Base-by-base conservation (phyloP, 2,888 invertebrate species). In the Leptogaster cylindrica region DNA sequence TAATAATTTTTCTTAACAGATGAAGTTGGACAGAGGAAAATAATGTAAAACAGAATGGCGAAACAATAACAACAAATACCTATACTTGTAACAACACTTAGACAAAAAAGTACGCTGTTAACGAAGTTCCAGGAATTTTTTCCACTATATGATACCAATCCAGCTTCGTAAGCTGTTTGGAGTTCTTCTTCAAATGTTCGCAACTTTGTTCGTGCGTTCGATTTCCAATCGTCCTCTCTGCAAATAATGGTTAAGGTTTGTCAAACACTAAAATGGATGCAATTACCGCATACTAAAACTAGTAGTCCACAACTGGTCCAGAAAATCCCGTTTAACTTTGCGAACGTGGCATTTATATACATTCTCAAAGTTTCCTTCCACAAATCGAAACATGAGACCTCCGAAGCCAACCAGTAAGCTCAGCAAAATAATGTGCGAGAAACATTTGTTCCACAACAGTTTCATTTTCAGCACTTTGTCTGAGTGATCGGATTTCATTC, bases 161-260 rank as follows among this genome's bases (percentile, higher is more conserved):
- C 94, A 18, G 92, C 89, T 77, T 93, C 92, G 75, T 91, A 91
- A 0, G 94, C 92, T 0, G 85, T 85, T 74, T 93, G 91, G 28
- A 96, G 81, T 76, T 93, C 92, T 70, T 91, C 89, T 78, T 96
- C 96, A 76, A 95, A 95, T 71, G 88, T 89, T 77, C 89, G 87
- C 64, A 96, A 79, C 77, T 90, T 89, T 72, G 86, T 87, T 66
- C 94, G 84, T 0, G 94, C 94, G 82, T 91, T 84, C 8, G 90
- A 89, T 76, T 93, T 93, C 94, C 94, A 94, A 76, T 94, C 93
- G 55, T 94, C 93, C 78, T 93, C 93, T 65, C 89, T 85, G 78
- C 89, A 80, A 77, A 88, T 86, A 14, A 65, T 66, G 8, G n/a
- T n/a, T n/a, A n/a, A n/a, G n/a, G n/a, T n/a, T n/a, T 46, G 23